Base-by-base conservation (phyloP, 2,888 invertebrate species). In the Gerris lacustris region DNA sequence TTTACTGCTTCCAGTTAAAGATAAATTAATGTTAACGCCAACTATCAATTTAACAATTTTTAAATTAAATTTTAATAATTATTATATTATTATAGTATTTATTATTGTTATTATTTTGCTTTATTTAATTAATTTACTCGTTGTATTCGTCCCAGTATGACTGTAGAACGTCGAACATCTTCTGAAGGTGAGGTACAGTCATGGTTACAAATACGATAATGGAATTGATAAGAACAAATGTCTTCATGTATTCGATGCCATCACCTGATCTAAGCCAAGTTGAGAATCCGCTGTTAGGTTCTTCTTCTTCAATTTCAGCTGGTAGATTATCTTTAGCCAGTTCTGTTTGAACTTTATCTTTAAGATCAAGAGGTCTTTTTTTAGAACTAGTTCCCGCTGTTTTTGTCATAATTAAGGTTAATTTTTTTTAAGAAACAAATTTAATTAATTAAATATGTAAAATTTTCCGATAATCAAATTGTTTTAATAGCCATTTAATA, bases 221-320 rank as follows among this genome's bases (percentile, higher is more conserved):
- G 44, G 89, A 87, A 80, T 92, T 92, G 64, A 88, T 87, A 72
- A 92, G 82, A 43, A 92, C 89, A 79, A 92, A 92, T n/a, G 91
- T 81, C 80, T 88, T 88, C 87, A 92, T 87, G 80, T 88, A 89
- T 78, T 89, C 89, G 74, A 88, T 79, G 66, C 88, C 88, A 74
- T 87, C 85, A 74, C 85, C 83, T 76, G 86, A 84, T 74, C 80
- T 78, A 44, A 84, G 72, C 76, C 76, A 76, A 17, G 72, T 68
- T 15, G 73, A 69, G 68, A 76, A 76, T 17, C 76, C 76, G 63
- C 70, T 67, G 31, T 75, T 71, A n/a, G 71, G 72, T 44, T 74
- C 74, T 9, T 75, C 75, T 15, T 74, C 73, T 31, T 31, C 31
- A 31, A 31, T 31, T 2, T 44, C 31, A 31, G 31, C 31, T 31